A percentile compares a stretch with the other conserved stretches of the same genome.
Conservation (phyloP, 2,797 vertebrate genomes). For the Nannoperca obscura region DNA sequence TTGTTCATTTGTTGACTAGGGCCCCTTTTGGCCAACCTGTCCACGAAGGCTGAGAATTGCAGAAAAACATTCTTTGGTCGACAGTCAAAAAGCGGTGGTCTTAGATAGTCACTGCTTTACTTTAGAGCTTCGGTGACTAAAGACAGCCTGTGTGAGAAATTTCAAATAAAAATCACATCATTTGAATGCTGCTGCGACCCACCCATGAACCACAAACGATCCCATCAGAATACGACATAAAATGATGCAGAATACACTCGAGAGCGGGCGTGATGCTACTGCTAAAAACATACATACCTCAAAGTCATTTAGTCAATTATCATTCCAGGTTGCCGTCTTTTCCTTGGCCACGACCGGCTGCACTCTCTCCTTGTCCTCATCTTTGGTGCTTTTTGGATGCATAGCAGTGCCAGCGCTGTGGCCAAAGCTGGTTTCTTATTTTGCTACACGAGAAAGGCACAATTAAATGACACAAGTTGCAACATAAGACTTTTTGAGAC, state of each 20-base stretch:
- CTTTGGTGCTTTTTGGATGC: not conserved
- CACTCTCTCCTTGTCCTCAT: not conserved
- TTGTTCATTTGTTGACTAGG: too few species aligned
- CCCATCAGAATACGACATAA: not conserved
- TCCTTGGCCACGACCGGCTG: not conserved
- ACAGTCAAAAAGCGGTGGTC: too few species aligned
- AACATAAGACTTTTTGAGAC: not conserved
- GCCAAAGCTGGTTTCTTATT: not conserved
- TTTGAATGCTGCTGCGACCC: not conserved
- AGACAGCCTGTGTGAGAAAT: not conserved
- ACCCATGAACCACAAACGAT: not conserved
- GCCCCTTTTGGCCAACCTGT: not conserved
- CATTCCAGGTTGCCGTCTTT: not conserved
- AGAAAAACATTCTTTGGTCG: not conserved
- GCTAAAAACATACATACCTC: not conserved
- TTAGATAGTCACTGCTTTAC: not conserved
- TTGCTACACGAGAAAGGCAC: not conserved
- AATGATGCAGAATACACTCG: not conserved
- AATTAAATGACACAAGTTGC: slow-evolving; percentile 3
- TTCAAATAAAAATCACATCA: not conserved
- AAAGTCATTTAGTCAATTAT: not conserved
- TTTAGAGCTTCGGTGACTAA: not conserved
- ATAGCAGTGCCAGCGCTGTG: not conserved
- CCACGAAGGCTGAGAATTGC: not conserved
- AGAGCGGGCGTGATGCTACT: not conserved